Percentiles rank a stretch among this genome's conserved stretches.
Evolutionary conservation across 1,140 invertebrate species (phyloP).

Genomic region (Drosophila biarmipes): DNA sequence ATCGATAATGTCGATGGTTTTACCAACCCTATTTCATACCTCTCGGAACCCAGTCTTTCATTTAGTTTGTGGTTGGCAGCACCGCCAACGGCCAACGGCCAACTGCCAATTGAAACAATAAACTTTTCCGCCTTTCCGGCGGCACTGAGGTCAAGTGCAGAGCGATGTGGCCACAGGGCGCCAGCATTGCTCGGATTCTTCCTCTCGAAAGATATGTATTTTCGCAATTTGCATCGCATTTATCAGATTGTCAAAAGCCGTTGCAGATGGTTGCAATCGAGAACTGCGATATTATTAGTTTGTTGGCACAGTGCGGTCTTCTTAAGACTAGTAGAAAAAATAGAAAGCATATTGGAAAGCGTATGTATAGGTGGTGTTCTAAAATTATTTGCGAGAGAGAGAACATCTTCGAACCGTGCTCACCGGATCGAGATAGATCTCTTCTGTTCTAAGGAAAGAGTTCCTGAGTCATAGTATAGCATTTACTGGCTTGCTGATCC

Average conservation of each 20-base stretch:
- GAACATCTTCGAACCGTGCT: neutral
- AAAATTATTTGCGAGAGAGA: slow-evolving; percentile 56
- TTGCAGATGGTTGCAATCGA: slow-evolving; percentile 62
- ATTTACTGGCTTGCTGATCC: neutral
- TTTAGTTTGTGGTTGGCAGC: neutral
- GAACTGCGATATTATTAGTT: slow-evolving; percentile 45
- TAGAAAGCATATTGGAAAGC: slow-evolving; percentile 35
- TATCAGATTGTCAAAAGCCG: slow-evolving; percentile 57
- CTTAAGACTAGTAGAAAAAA: slow-evolving; percentile 6
- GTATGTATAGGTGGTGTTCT: slow-evolving; percentile 29
- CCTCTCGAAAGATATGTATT: slow-evolving; percentile 30
- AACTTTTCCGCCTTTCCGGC: slow-evolving; percentile 20
- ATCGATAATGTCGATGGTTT: too few relatives aligned
- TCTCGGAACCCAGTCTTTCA: neutral
- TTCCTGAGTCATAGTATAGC: neutral
- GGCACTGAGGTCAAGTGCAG: slow-evolving; percentile 60
- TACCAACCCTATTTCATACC: too few relatives aligned
- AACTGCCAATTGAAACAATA: slow-evolving; percentile 13
- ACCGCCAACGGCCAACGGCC: neutral
- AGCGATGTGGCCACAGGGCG: slow-evolving; percentile 48
- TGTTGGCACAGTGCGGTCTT: slow-evolving; percentile 12
- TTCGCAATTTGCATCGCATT: slow-evolving; percentile 48
- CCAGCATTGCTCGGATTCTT: slow-evolving; percentile 43
- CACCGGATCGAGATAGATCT: neutral
- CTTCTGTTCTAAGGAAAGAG: neutral